phyloP scores from a whole-genome alignment of 2,797 vertebrate genomes.

The Odontamblyopus lacepedii region DNA sequence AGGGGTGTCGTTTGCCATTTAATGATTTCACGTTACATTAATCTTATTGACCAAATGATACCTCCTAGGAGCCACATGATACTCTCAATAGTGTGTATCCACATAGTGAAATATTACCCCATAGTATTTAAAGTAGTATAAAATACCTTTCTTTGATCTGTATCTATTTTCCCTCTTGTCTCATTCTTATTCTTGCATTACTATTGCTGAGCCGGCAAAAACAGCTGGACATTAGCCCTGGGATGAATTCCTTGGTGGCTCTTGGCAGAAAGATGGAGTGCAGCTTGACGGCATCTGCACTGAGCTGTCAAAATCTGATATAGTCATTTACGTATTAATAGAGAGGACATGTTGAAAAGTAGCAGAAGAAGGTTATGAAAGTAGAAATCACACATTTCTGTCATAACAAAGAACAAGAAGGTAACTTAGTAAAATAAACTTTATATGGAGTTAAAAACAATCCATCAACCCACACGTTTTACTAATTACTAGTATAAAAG shows the following conservation, averaged over 20 bases:
- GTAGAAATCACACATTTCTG: slow-evolving; percentile 47
- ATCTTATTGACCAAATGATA: slow-evolving; percentile 55
- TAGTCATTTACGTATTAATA: slow-evolving; percentile 69
- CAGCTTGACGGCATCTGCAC: slow-evolving; percentile 68
- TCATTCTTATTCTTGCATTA: slow-evolving; percentile 25
- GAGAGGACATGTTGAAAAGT: slow-evolving; percentile 61
- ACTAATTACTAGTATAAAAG: not conserved
- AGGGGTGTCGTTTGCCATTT: slow-evolving; percentile 31
- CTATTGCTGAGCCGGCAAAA: slow-evolving; percentile 51
- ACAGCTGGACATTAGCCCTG: slow-evolving; percentile 68
- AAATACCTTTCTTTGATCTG: slow-evolving; percentile 31
- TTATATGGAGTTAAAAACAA: not conserved
- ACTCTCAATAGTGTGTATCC: slow-evolving; percentile 36
- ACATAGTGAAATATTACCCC: slow-evolving; percentile 29
- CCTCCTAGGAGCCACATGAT: slow-evolving; percentile 40
- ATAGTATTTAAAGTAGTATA: slow-evolving; percentile 31
- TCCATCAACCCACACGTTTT: not conserved
- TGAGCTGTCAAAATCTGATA: slow-evolving; percentile 73
- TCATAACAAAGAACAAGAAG: slow-evolving; percentile 11
- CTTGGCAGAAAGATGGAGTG: slow-evolving; percentile 53
- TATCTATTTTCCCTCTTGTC: slow-evolving; percentile 33
- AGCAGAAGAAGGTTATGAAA: slow-evolving; percentile 42
- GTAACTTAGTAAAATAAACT: not conserved
- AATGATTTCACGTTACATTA: slow-evolving; percentile 55
- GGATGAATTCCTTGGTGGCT: slow-evolving; percentile 67